Percentiles rank a stretch among this genome's conserved stretches.
Evolutionary conservation across 2,888 invertebrate species (phyloP).

Genomic region (Dolomedes plantarius): DNA sequence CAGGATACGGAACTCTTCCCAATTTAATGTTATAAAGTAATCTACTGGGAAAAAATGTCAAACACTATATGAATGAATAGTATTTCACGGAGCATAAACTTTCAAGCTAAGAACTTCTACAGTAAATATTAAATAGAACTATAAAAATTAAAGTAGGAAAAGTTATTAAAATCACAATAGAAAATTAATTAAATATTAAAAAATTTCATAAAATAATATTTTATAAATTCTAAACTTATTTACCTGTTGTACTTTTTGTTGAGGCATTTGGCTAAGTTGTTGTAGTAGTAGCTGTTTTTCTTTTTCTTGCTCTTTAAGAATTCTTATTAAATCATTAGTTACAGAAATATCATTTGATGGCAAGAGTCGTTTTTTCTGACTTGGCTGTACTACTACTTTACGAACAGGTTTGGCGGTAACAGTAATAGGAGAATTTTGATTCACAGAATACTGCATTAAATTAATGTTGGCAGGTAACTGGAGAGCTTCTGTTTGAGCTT

Average conservation of each 20-base stretch:
- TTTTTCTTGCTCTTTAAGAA: conserved; percentile 67
- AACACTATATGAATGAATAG: too few species aligned
- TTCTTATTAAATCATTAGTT: conserved; percentile 54
- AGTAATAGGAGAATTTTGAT: conserved; percentile 24
- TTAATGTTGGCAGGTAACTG: conserved; percentile 29
- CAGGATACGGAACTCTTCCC: too few species aligned
- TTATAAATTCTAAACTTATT: background rate
- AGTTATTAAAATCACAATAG: too few species aligned
- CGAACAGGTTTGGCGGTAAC: conserved; percentile 30
- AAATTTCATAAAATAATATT: too few species aligned
- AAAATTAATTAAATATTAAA: too few species aligned
- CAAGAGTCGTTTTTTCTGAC: conserved; percentile 36
- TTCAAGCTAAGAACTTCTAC: too few species aligned
- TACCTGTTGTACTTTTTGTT: conserved; percentile 74
- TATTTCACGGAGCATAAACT: too few species aligned
- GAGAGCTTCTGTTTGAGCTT: conserved; percentile 23
- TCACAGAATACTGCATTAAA: conserved; percentile 47
- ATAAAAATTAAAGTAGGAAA: too few species aligned
- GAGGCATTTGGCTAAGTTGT: conserved; percentile 70
- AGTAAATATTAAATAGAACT: too few species aligned
- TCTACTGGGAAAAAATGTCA: too few species aligned
- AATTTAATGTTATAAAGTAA: too few species aligned
- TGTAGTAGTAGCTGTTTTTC: conserved; percentile 71
- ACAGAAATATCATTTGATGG: conserved; percentile 29
- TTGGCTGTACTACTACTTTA: conserved; percentile 22